Evolutionary conservation across 23 tunicate species (phyloP).

Genomic region (Trididemnum miniatum): DNA sequence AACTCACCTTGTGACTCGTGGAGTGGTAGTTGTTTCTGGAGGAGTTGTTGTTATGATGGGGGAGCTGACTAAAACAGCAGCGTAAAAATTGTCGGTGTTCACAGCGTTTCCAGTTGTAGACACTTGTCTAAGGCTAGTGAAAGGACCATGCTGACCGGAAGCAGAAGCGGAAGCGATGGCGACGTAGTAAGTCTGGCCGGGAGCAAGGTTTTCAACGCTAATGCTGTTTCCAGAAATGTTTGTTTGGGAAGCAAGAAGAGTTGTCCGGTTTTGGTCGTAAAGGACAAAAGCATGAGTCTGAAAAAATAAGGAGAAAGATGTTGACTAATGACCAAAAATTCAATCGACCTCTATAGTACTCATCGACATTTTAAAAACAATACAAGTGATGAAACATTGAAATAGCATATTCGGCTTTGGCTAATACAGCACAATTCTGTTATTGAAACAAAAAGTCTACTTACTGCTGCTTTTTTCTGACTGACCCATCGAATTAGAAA

Average conservation of each 20-base stretch:
- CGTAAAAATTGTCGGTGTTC: neutral
- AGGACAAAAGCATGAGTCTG: conserved; percentile 9
- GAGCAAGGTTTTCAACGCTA: neutral
- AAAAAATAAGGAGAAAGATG: too few relatives aligned
- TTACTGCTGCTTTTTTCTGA: conserved; percentile 9
- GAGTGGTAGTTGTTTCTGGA: neutral
- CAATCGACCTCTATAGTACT: too few relatives aligned
- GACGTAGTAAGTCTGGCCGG: conserved; percentile 2
- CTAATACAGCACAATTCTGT: too few relatives aligned
- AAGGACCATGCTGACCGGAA: neutral
- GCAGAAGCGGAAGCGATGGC: neutral
- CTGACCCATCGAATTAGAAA: conserved; percentile 18
- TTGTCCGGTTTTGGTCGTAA: neutral
- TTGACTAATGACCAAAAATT: too few relatives aligned
- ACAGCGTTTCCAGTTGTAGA: neutral
- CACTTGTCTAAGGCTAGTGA: neutral
- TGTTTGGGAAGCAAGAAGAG: neutral
- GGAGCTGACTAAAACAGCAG: neutral
- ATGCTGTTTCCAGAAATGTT: neutral
- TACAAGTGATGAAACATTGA: too few relatives aligned
- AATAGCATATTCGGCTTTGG: too few relatives aligned
- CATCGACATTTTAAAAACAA: too few relatives aligned
- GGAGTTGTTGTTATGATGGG: neutral
- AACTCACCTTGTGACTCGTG: neutral
- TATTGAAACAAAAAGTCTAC: too few relatives aligned